Conservation (phyloP, 2,113 vertebrate species). For the Siniperca chuatsi region DNA sequence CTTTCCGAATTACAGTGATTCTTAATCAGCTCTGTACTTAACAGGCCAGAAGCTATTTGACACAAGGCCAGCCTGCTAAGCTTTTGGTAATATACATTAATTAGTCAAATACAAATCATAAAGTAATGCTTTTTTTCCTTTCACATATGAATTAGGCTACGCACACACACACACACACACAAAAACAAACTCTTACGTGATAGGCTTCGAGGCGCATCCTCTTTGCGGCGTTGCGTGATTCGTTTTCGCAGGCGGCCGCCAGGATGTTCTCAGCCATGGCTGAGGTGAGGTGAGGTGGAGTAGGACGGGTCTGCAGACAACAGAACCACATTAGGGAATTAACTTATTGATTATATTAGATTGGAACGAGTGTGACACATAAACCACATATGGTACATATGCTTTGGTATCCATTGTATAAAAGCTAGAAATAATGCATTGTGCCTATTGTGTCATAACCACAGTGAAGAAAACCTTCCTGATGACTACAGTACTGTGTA, state of each 20-base stretch:
- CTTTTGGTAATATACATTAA: neutral
- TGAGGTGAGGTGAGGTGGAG: slow-evolving; percentile 96
- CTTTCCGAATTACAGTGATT: too few species aligned
- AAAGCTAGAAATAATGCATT: neutral
- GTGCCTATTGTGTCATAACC: neutral
- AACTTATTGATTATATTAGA: neutral
- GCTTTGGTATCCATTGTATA: neutral
- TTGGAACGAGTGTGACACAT: neutral
- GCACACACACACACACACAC: neutral
- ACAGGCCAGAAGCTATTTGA: too few species aligned
- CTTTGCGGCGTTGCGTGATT: slow-evolving; percentile 97
- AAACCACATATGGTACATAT: neutral
- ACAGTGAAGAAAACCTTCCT: neutral
- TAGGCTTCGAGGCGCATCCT: slow-evolving; percentile 94
- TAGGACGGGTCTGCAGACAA: slow-evolving; percentile 77
- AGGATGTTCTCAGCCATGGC: slow-evolving; percentile 99
- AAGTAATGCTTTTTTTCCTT: neutral
- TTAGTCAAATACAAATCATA: neutral
- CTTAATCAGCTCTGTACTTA: too few species aligned
- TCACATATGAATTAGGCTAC: neutral
- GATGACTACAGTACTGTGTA: neutral
- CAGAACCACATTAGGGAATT: neutral
- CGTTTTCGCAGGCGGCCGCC: slow-evolving; percentile 96
- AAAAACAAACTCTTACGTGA: slow-evolving; percentile 56
- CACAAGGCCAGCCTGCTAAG: too few species aligned